Conservation (phyloP, 2,888 invertebrate genomes). For the Epinotia demarniana region DNA sequence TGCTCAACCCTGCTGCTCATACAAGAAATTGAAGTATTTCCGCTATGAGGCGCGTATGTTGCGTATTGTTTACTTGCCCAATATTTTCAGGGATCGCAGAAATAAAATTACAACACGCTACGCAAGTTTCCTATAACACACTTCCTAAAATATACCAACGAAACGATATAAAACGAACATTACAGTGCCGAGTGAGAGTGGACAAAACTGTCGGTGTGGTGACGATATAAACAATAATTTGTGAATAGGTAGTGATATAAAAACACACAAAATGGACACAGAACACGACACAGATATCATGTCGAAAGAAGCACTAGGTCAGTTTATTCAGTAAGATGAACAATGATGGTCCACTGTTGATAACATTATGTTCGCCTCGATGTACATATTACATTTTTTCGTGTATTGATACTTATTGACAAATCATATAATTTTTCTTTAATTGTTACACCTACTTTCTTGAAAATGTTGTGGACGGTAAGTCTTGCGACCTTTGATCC, state of each 20-base stretch:
- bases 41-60: too few relatives aligned
- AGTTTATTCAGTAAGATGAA: slow-evolving; percentile 55
- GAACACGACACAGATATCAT: slow-evolving; percentile 73
- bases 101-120: not conserved
- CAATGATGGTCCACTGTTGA: slow-evolving; percentile 49
- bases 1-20: too few relatives aligned
- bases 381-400: slow-evolving; percentile 28
- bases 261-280: slow-evolving; percentile 67
- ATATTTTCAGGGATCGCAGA: slow-evolving; percentile 4
- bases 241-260: slow-evolving; percentile 52
- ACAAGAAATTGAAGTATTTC: too few relatives aligned
- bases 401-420: not conserved
- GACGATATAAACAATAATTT: slow-evolving; percentile 46
- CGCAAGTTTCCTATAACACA: not conserved
- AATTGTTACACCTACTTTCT: not conserved
- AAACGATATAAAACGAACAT: slow-evolving; percentile 41
- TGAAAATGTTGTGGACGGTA: not conserved
- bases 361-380: slow-evolving; percentile 41
- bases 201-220: slow-evolving; percentile 52
- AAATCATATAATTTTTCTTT: slow-evolving; percentile 18
- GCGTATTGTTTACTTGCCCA: too few relatives aligned
- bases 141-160: slow-evolving; percentile 23
- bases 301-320: slow-evolving; percentile 79
- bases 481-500: not conserved
- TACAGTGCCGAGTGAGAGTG: slow-evolving; percentile 43